phyloP scores from a whole-genome alignment of 2,888 invertebrate species.

The Podabrus alpinus region DNA sequence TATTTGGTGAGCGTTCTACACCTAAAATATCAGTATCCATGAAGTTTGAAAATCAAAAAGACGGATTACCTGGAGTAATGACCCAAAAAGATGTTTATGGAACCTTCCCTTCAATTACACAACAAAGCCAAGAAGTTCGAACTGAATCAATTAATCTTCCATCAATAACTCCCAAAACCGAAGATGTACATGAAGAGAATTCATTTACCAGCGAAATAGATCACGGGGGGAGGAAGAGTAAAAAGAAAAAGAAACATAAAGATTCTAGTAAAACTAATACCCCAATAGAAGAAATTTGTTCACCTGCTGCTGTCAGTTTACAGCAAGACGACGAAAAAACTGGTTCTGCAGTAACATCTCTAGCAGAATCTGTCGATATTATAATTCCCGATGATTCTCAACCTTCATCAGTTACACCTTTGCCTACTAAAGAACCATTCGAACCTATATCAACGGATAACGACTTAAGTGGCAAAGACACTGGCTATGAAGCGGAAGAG shows the following conservation, averaged over 20 bases:
- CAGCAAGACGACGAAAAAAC: constrained; percentile 44
- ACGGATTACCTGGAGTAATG: constrained; percentile 41
- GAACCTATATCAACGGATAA: constrained; percentile 37
- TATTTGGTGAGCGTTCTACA: constrained; percentile 46
- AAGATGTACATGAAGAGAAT: constrained; percentile 47
- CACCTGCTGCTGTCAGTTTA: constrained; percentile 25
- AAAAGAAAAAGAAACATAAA: constrained; percentile 69
- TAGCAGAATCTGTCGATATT: constrained; percentile 62
- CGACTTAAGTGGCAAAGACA: constrained; percentile 54
- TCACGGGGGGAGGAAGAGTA: constrained; percentile 61
- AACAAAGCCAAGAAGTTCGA: constrained; percentile 12
- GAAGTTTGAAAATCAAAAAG: constrained; percentile 42
- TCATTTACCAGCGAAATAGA: constrained; percentile 54
- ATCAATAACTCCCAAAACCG: constrained; percentile 46
- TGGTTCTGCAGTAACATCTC: constrained; percentile 55
- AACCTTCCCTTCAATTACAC: constrained; percentile 41
- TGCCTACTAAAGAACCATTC: constrained; percentile 58
- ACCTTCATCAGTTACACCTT: constrained; percentile 60
- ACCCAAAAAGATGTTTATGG: constrained; percentile 49
- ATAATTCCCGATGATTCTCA: constrained; percentile 56
- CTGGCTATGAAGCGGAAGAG: constrained; percentile 78
- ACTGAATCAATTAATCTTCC: constrained; percentile 37
- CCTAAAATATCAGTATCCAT: constrained; percentile 47
- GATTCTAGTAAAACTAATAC: constrained; percentile 41
- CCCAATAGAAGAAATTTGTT: constrained; percentile 28